Conservation (phyloP, 1,140 invertebrate species). For the Drosophila sp. region DNA sequence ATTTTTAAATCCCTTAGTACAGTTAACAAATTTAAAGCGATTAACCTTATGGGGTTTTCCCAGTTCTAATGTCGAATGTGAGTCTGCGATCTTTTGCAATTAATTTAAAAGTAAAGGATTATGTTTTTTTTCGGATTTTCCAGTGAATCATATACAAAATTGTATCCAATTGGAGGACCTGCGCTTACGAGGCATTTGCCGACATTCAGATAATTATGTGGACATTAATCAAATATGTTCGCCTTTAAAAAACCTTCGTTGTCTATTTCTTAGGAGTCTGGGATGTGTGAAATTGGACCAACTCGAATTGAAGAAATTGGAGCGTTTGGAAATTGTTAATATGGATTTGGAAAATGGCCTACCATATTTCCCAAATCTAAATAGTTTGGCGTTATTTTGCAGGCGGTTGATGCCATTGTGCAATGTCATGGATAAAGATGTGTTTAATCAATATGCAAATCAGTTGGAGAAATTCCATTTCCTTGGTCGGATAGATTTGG, state of each 20-base stretch:
- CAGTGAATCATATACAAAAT: neutral
- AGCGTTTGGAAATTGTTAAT: neutral
- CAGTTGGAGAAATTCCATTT: neutral
- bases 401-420: neutral
- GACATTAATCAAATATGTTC: neutral
- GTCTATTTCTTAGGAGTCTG: neutral
- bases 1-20: neutral
- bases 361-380: neutral
- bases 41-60: neutral
- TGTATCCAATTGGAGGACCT: neutral
- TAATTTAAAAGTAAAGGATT: too few relatives aligned
- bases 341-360: neutral
- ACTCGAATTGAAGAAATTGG: neutral
- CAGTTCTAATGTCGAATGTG: neutral
- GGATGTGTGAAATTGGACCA: neutral
- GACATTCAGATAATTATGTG: neutral
- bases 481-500: neutral
- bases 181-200: neutral
- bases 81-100: neutral
- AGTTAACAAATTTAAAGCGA: neutral
- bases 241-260: neutral
- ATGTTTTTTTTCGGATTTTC: too few relatives aligned
- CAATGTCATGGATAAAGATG: neutral
- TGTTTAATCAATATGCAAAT: neutral
- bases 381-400: neutral